A percentile compares a stretch with the other conserved stretches of the same genome.
phyloP scores from a whole-genome alignment of 1,140 invertebrate genomes.

The Brachionus paranguensis region DNA sequence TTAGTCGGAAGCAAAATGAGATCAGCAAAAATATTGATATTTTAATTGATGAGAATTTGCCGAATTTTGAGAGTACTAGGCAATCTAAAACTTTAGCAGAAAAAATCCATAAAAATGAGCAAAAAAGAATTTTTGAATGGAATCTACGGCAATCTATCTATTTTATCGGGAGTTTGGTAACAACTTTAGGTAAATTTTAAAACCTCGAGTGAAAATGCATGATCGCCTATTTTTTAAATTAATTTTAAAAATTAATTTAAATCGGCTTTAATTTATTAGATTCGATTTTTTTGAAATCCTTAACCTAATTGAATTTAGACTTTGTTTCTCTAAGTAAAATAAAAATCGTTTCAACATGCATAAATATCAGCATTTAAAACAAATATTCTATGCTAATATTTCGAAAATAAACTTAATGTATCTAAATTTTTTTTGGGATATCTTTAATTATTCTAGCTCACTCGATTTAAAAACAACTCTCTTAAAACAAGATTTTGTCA shows the following conservation, averaged over 20 bases:
- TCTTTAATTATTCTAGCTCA: too few species aligned
- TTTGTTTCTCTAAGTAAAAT: too few species aligned
- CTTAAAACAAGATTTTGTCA: too few species aligned
- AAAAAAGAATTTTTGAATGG: background rate
- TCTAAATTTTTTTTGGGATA: too few species aligned
- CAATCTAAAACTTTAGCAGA: background rate
- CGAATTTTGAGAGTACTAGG: background rate
- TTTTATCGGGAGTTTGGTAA: conserved; percentile 30
- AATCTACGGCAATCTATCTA: background rate
- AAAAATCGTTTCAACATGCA: too few species aligned
- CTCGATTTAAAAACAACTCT: too few species aligned
- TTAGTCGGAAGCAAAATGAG: background rate
- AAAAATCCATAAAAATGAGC: background rate
- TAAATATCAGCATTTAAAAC: too few species aligned
- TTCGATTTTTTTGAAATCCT: too few species aligned
- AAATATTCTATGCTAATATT: too few species aligned
- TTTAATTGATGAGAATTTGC: background rate
- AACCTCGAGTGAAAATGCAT: background rate
- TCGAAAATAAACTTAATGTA: too few species aligned
- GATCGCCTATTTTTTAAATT: background rate
- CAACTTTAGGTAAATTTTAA: conserved; percentile 1
- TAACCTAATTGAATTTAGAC: too few species aligned
- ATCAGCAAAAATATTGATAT: background rate
- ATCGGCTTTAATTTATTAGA: background rate
- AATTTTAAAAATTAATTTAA: background rate